phyloP scores from a whole-genome alignment of 2,113 vertebrate genomes.

The Bettongia penicillata region DNA sequence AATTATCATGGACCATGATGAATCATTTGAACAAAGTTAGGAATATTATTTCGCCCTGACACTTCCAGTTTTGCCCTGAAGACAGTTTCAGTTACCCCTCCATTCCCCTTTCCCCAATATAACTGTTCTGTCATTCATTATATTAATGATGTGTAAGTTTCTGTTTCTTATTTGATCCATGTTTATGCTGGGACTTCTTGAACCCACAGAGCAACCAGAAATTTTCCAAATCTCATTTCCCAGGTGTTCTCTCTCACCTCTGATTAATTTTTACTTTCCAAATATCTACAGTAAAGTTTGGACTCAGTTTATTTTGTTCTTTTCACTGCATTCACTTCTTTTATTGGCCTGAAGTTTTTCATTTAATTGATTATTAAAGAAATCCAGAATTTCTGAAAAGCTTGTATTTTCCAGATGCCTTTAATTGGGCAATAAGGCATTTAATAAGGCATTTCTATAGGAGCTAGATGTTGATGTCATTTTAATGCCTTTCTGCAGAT shows the following conservation, averaged over 20 bases:
- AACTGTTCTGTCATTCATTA: background rate
- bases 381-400: background rate
- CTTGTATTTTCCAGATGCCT: background rate
- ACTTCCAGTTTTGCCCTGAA: background rate
- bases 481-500: background rate
- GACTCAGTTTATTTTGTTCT: background rate
- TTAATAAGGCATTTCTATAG: background rate
- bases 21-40: background rate
- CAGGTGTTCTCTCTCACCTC: background rate
- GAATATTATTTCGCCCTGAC: background rate
- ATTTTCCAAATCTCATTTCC: background rate
- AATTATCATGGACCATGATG: rapidly evolving
- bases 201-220: background rate
- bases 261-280: background rate
- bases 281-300: background rate
- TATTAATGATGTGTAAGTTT: background rate
- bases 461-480: background rate
- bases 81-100: background rate
- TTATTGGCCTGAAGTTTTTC: background rate
- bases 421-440: background rate
- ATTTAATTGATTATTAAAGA: background rate
- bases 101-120: background rate
- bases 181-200: background rate
- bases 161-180: background rate
- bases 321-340: background rate